Base-by-base conservation (phyloP, 2,797 vertebrate genomes). In the Sardinella longiceps region DNA sequence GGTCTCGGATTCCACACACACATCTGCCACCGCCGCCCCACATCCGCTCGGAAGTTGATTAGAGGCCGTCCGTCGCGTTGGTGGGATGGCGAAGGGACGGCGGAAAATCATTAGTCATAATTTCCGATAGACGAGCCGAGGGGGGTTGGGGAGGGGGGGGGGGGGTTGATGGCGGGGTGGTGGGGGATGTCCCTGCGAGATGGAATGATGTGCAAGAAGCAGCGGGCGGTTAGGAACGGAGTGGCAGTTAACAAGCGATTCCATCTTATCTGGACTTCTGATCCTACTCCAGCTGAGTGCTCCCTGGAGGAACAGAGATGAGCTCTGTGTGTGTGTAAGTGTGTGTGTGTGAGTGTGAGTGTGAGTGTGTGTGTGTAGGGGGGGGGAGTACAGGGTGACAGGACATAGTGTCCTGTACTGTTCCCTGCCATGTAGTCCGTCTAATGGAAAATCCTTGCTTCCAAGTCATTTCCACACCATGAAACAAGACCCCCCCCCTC, bases 1-100 rank as follows among this genome's bases (percentile, higher is more conserved):
- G 66, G 46, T 83, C 85, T 88, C 85, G 85, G 84, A 86, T 88
- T 86, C 87, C 86, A 25, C 15, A 28, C 11, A 81, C 70, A 63
- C 85, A 83, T 83, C 82, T 85, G 66, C 83, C 50, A 80, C 84
- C 85, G 14, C 80, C 45, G 53, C 70, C 48, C 85, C 1, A 60
- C 85, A 88, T 89, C 89, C 85, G 33, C 80, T 90, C 53, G 39
- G 66, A 74, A 74, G 66, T 37, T 74, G 66, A 74, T 74, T 74
- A 74, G 30, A 74, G 66, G 66, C 60, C 1, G 25, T 14, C 60
- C 1, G 25, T 14, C n/a, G 25, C 58, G 53, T 23, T 23, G 28
- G 63, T 33, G 63, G 18, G 15, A 30, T 14, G 25, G 63, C 3
- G 9, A 12, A 30, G 10, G 28, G 30, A 33, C 28, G 63, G 63